Conservation (phyloP, 2,797 vertebrate species). For the Cryptoblepharus egeriae region DNA sequence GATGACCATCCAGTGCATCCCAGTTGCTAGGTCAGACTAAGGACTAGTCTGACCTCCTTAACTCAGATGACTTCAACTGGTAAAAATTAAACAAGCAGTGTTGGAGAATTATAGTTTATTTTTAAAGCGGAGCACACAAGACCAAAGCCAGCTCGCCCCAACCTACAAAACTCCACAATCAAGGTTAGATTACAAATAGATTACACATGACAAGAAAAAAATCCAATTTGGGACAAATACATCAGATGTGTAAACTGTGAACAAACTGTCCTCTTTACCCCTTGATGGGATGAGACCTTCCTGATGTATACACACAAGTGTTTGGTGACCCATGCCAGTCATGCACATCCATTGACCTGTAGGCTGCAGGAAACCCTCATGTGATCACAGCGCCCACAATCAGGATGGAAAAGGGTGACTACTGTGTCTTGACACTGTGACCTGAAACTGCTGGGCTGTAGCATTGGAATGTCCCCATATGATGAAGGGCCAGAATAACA, state of each 20-base stretch:
- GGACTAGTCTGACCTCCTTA: background rate
- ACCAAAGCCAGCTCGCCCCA: background rate
- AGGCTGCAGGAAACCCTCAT: background rate
- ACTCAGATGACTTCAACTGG: background rate
- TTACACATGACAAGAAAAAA: too few relatives aligned
- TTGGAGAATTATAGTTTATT: background rate
- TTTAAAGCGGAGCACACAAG: background rate
- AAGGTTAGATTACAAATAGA: background rate
- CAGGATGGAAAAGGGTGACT: background rate
- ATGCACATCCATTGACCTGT: background rate
- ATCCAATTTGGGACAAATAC: too few relatives aligned
- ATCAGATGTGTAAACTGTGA: background rate
- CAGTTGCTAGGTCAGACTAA: background rate
- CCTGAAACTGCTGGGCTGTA: background rate
- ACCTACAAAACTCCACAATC: background rate
- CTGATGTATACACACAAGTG: background rate
- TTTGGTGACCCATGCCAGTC: background rate
- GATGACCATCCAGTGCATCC: too few relatives aligned
- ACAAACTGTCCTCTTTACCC: background rate
- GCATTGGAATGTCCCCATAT: too few relatives aligned
- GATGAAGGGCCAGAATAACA: background rate
- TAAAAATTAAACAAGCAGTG: background rate
- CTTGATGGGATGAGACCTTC: too few relatives aligned
- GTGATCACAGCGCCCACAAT: background rate
- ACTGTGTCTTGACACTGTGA: background rate